A percentile compares a stretch with the other conserved stretches of the same genome.
phyloP scores from a whole-genome alignment of 1,140 invertebrate species.

The Solen grandis region DNA sequence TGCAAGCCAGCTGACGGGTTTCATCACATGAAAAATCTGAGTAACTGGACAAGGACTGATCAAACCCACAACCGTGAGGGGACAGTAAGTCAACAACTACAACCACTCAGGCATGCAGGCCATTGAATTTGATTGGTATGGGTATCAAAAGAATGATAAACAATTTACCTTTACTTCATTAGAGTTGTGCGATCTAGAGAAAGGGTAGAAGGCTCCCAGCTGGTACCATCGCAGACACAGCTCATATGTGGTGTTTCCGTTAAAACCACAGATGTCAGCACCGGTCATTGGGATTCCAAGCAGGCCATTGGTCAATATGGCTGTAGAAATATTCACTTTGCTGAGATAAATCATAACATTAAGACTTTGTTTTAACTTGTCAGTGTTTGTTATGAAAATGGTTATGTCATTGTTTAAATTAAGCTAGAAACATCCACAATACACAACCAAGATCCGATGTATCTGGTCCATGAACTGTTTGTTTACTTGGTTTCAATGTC shows the following conservation, averaged over 20 bases:
- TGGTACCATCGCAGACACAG: conserved; percentile 83
- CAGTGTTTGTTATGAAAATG: too few species aligned
- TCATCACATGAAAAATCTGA: not conserved
- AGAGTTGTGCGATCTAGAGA: conserved; percentile 78
- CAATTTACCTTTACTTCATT: not conserved
- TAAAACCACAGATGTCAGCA: conserved; percentile 95
- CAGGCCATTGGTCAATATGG: conserved; percentile 76
- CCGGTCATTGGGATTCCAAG: conserved; percentile 89
- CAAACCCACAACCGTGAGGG: not conserved
- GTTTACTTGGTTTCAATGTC: not conserved
- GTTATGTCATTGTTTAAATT: too few species aligned
- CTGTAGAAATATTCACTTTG: conserved; percentile 53
- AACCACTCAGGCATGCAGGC: not conserved
- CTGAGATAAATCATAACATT: not conserved
- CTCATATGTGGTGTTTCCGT: conserved; percentile 87
- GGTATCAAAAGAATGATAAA: not conserved
- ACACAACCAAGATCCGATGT: not conserved
- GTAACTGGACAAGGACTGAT: not conserved
- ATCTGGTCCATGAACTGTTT: not conserved
- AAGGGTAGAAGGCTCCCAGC: conserved; percentile 83
- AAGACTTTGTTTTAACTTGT: not conserved
- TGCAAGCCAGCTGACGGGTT: not conserved
- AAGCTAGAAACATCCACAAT: not conserved
- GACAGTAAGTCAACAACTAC: not conserved
- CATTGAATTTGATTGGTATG: not conserved